Percentiles rank a stretch among this genome's conserved stretches.
Evolutionary conservation across 2,888 invertebrate species (phyloP).

Genomic region (Linhomoeus sp.): DNA sequence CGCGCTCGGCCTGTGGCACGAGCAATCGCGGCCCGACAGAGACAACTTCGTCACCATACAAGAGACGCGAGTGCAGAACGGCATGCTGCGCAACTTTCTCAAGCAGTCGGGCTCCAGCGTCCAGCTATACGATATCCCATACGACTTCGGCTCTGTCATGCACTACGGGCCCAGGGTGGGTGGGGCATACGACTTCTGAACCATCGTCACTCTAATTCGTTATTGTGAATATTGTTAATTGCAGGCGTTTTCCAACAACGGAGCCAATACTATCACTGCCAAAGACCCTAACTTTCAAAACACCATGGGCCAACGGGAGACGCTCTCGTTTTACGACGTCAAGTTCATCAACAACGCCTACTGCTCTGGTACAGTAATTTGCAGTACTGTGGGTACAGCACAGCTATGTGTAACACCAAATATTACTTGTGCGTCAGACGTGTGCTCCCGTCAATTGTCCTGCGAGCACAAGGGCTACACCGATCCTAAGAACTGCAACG

Average conservation of each 20-base stretch:
- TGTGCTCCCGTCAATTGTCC: no score
- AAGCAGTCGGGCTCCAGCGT: background rate
- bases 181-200: no score
- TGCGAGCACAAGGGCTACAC: background rate
- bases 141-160: conserved; percentile 12
- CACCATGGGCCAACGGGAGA: conserved; percentile 20
- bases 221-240: background rate
- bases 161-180: conserved; percentile 19
- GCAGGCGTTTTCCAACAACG: background rate
- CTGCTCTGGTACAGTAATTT: conserved; percentile 12
- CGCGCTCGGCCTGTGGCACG: conserved; percentile 22
- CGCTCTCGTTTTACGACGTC: conserved; percentile 18
- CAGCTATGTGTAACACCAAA: no score
- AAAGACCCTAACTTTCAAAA: conserved; percentile 18
- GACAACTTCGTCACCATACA: conserved; percentile 16
- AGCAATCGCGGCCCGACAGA: conserved; percentile 19
- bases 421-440: no score
- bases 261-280: no score
- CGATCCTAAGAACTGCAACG: background rate
- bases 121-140: conserved; percentile 12
- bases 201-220: background rate
- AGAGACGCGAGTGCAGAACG: background rate
- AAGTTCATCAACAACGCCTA: conserved; percentile 22
- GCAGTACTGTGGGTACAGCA: background rate
- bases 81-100: background rate